Evolutionary conservation across 2,797 vertebrate species (phyloP).

Genomic region (Dendrocincla fuliginosa): DNA sequence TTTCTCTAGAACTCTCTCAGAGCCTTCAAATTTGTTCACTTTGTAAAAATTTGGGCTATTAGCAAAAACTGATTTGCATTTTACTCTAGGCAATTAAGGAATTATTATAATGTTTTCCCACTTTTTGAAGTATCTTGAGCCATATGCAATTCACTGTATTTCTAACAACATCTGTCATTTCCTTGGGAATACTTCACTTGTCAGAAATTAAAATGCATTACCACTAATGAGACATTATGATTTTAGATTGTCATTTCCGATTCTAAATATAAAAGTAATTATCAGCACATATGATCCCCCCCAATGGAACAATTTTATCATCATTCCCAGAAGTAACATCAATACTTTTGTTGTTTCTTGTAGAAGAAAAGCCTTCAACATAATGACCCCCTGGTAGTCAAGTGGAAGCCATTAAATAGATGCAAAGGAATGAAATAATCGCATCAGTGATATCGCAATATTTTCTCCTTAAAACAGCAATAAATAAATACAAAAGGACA

Average conservation of each 20-base stretch:
- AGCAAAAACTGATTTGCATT: neutral
- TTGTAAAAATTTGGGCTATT: neutral
- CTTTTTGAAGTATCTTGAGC: neutral
- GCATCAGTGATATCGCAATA: neutral
- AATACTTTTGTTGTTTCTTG: neutral
- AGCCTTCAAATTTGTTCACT: neutral
- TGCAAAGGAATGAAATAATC: neutral
- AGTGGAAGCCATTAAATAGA: neutral
- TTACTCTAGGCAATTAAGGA: neutral
- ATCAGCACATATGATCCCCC: neutral
- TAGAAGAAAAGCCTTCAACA: neutral
- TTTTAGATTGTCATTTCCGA: conserved; percentile 20
- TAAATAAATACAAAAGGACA: neutral
- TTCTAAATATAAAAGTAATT: conserved; percentile 42
- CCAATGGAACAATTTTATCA: neutral
- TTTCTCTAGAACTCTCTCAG: neutral
- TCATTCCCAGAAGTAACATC: neutral
- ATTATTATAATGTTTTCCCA: neutral
- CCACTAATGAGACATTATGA: conserved; percentile 22
- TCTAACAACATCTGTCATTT: neutral
- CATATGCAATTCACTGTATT: neutral
- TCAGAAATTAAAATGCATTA: conserved; percentile 36
- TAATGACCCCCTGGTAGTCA: neutral
- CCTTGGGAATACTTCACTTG: neutral
- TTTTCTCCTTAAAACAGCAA: neutral